Base-by-base conservation (phyloP, 2,888 invertebrate genomes). In the Fabriciana adippe region DNA sequence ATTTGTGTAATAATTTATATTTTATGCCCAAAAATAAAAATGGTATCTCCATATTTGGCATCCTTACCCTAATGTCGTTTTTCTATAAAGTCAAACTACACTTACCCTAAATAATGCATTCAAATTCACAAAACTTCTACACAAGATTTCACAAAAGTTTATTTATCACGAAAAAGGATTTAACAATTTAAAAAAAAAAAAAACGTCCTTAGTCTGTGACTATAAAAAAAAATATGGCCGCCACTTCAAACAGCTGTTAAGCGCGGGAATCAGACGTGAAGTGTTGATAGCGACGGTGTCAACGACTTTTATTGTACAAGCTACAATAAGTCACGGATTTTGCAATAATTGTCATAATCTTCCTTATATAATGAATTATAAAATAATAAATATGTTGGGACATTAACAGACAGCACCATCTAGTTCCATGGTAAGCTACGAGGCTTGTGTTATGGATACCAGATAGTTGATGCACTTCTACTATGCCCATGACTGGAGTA, bases 271-370 rank as follows among this genome's bases (percentile, higher is more conserved):
- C 51, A 48, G 59, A 48, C 61, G 63, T 59, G 13, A 51, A 68
- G 63, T 71, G 70, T 62, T 62, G 62, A 68, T 63, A 48, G 55
- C 16, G 59, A 26, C 15, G n/a, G 13, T 66, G 61, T 68, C 60
- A 66, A 64, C 66, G 66, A 68, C 63, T 68, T 70, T 68, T 68
- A 67, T 67, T 63, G 63, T 67, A 51, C 51, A 45, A 35, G 35
- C 45, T 54, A 67, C 63, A 66, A 62, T 66, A 48, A 66, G 50
- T 59, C 59, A 55, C 31, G 16, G 47, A 26, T 57, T 63, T 67
- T 67, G 62, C 51, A 63, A 57, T 63, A 61, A 55, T 35, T 53
- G 41, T 62, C 45, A 55, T 64, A 50, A 48, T 48, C 50, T 15
- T 55, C 13, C 14, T 51, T 62, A 62, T 62, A 15, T 62, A 62